Conservation (phyloP, 1,140 invertebrate species). For the Cherax destructor region DNA sequence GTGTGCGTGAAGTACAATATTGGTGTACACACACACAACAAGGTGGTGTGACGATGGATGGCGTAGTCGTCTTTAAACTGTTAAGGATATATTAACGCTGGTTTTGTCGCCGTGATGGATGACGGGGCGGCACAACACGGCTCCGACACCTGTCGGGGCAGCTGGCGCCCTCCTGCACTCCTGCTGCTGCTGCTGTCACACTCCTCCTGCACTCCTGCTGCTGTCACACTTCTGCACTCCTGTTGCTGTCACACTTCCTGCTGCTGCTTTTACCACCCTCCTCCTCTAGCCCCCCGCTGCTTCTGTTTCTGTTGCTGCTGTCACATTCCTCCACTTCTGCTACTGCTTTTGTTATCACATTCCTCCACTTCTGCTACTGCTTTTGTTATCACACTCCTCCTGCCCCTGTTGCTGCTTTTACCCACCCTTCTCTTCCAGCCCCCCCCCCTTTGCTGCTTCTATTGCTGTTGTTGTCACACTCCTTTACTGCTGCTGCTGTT, state of each 20-base stretch:
- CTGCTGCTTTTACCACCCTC: neutral
- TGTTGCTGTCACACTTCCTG: too few species aligned
- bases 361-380: neutral
- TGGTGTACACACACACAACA: too few species aligned
- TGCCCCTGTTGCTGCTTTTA: too few species aligned
- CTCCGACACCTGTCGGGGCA: neutral
- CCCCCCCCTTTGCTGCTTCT: too few species aligned
- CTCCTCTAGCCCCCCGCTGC: too few species aligned
- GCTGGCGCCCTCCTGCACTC: neutral
- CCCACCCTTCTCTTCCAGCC: too few species aligned
- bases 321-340: neutral
- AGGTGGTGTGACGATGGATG: neutral
- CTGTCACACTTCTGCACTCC: too few species aligned
- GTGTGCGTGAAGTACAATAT: too few species aligned
- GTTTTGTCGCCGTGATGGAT: neutral
- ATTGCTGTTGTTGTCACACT: too few species aligned
- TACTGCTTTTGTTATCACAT: neutral
- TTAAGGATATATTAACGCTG: neutral
- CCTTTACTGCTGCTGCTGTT: too few species aligned
- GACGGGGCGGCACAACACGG: neutral
- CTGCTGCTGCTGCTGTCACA: neutral
- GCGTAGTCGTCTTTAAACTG: neutral
- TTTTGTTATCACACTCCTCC: neutral
- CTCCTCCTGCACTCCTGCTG: too few species aligned
- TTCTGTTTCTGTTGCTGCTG: neutral